Base-by-base conservation (phyloP, 2,797 vertebrate species). In the Chromobotia macracanthus region DNA sequence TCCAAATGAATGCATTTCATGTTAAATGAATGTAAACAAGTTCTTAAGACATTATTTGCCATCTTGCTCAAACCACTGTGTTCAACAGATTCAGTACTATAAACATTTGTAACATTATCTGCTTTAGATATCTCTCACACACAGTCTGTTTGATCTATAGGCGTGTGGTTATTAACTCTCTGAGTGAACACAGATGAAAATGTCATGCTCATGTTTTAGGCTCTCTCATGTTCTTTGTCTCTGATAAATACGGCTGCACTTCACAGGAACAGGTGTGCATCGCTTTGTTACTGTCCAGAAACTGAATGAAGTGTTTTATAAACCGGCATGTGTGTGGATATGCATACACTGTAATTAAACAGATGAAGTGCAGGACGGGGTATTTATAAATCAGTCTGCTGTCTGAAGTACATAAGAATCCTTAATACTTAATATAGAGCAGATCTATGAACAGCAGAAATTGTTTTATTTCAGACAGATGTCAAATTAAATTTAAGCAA, bases 121-220 rank as follows among this genome's bases (percentile, higher is more conserved):
- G 28, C 28, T 28, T 13, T 8, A 16, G 9, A 15, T 9, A 63
- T 28, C n/a, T n/a, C n/a, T n/a, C 56, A 63, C 71, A 68, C 38
- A 64, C 60, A 79, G 28, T 0, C 10, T 72, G 58, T 88, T 88
- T 90, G 89, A 93, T 92, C 61, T 18, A 23, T 64, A 69, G 83
- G 72, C 79, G 81, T 86, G 77, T 85, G 84, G 85, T 68, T 80
- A 76, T 90, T 81, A 89, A 78, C 66, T 66, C 81, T 80, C 75
- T 83, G 71, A 80, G 50, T 66, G 70, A 64, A 72, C 28, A 60
- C 46, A 28, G 75, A 86, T 85, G 76, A 74, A 82, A 82, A 86
- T 70, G 44, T 79, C 46, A 70, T 0, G 3, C 70, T 65, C 60
- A 38, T 51, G 50, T 53, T 60, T 51, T 35, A 60, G 16, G 75